Percentiles rank a stretch among this genome's conserved stretches.
Evolutionary conservation across 2,888 invertebrate species (phyloP).

Genomic region (Nesidiocoris tenuis): DNA sequence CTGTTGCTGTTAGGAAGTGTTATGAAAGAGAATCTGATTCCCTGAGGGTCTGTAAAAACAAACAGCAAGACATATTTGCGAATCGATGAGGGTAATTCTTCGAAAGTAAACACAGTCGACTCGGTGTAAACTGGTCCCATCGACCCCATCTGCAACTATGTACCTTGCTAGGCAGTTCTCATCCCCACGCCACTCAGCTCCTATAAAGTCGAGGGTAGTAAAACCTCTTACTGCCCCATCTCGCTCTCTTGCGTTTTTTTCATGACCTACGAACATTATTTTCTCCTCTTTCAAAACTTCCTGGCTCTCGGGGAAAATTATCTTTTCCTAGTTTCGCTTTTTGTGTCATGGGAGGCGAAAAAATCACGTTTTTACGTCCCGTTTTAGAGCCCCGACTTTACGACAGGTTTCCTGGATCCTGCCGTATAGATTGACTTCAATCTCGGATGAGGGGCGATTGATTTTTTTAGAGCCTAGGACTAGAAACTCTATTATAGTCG

Average conservation of each 20-base stretch:
- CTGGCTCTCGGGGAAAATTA: not conserved
- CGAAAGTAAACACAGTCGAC: too few relatives aligned
- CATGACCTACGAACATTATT: not conserved
- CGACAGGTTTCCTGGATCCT: not conserved
- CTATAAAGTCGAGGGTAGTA: not conserved
- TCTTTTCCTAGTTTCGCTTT: not conserved
- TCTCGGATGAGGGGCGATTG: not conserved
- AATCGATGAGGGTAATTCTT: too few relatives aligned
- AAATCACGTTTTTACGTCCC: not conserved
- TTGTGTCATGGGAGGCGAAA: not conserved
- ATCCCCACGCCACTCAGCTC: not conserved
- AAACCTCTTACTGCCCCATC: not conserved
- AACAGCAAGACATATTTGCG: too few relatives aligned
- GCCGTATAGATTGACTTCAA: not conserved
- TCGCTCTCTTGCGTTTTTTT: not conserved
- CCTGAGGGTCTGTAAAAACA: too few relatives aligned
- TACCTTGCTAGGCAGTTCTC: too few relatives aligned
- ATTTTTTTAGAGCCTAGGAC: too few relatives aligned
- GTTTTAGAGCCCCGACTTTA: not conserved
- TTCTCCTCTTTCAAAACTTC: not conserved
- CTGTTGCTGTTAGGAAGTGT: too few relatives aligned
- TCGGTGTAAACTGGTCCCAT: too few relatives aligned
- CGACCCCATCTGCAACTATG: too few relatives aligned
- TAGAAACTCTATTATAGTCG: too few relatives aligned
- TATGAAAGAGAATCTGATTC: too few relatives aligned